Conservation (phyloP, 2,113 vertebrate species). For the Daboia siamensis region DNA sequence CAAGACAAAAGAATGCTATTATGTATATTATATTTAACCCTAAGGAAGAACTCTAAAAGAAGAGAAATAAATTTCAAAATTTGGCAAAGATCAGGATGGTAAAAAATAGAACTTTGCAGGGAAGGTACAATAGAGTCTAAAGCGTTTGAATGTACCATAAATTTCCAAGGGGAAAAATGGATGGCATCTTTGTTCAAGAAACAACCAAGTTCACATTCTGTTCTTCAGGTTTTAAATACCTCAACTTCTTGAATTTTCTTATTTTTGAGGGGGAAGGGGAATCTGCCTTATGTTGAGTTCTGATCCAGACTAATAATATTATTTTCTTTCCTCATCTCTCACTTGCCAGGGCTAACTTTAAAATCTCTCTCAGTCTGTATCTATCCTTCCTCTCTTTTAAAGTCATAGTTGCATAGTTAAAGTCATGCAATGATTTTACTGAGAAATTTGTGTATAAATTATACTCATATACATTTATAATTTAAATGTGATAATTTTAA, state of each 20-base stretch:
- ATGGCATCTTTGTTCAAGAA: neutral
- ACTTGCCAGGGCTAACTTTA: neutral
- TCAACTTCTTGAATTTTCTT: neutral
- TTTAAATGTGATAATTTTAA: too few relatives aligned
- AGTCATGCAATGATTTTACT: neutral
- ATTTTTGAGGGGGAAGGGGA: neutral
- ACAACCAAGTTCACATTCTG: neutral
- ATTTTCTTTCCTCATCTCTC: neutral
- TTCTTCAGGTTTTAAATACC: neutral
- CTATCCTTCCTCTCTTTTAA: neutral
- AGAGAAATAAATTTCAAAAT: neutral
- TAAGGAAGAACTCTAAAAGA: neutral
- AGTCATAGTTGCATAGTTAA: too few relatives aligned
- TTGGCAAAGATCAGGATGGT: neutral
- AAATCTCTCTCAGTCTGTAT: constrained; percentile 4
- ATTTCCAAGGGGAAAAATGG: neutral
- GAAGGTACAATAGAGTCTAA: neutral
- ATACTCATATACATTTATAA: too few relatives aligned
- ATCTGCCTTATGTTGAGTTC: neutral
- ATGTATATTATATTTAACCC: neutral
- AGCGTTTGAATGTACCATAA: neutral
- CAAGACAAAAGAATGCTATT: neutral
- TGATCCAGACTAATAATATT: neutral
- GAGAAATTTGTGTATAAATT: neutral
- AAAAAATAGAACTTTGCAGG: neutral